Evolutionary conservation across 2,797 vertebrate genomes (phyloP).

Genomic region (Helarctos malayanus): DNA sequence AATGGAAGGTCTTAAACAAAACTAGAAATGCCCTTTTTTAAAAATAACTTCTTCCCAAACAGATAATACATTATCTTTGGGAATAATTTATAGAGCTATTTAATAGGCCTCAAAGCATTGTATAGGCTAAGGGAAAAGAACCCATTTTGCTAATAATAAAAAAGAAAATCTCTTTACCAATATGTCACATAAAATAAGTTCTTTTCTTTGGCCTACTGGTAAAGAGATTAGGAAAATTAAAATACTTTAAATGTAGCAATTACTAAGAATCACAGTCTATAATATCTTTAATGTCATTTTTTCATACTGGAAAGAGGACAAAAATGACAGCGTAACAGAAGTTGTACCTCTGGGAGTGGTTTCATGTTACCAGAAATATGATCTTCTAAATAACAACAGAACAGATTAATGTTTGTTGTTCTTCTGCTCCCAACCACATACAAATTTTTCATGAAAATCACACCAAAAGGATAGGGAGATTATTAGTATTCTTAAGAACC

Average conservation of each 20-base stretch:
- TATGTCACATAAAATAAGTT: slow-evolving; percentile 4
- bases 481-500: slow-evolving; percentile 27
- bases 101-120: not conserved
- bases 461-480: not conserved
- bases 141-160: not conserved
- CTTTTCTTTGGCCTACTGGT: slow-evolving; percentile 33
- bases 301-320: slow-evolving; percentile 36
- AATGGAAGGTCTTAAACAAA: not conserved
- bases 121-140: not conserved
- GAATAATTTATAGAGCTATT: not conserved
- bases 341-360: not conserved
- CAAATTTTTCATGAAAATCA: slow-evolving; percentile 33
- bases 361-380: not conserved
- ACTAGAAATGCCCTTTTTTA: slow-evolving; percentile 11
- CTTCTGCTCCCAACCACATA: slow-evolving; percentile 21
- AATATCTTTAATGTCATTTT: slow-evolving; percentile 9
- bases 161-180: slow-evolving; percentile 21
- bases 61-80: slow-evolving; percentile 1
- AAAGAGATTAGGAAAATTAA: slow-evolving; percentile 36
- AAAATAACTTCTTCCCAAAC: slow-evolving; percentile 37
- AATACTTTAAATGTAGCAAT: slow-evolving; percentile 55
- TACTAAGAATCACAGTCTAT: slow-evolving; percentile 40
- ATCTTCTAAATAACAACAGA: slow-evolving; percentile 53
- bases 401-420: not conserved
- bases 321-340: slow-evolving; percentile 12